Base-by-base conservation (phyloP, 1,140 invertebrate species). In the Rhizoglyphus robini region DNA sequence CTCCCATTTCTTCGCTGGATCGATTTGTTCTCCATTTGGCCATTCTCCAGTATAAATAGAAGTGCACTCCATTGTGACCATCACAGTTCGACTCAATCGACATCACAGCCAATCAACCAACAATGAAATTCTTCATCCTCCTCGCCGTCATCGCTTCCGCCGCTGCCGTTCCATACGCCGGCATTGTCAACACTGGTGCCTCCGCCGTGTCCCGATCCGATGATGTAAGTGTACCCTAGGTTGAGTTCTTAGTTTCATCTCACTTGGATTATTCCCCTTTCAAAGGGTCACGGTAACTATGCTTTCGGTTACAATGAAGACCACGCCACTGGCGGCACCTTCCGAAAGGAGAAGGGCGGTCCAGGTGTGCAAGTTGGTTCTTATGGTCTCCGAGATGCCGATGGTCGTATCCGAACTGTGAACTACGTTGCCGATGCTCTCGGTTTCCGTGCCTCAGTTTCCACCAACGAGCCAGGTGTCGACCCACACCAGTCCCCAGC, bases 341-440 rank as follows among this genome's bases (percentile, higher is more conserved):
- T 69, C 66, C 47, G 73, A 32, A 41, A 67, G 4, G 72, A 72
- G 63, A 69, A 68, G 31, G 63, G 58, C 30, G 47, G 47, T 60
- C 46, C 31, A 5, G 69, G 70, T 20, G 67, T 65, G n/a, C 62
- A 66, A 8, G 58, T 66, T 63, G 71, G 71, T 15, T 72, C 71
- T 8, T 72, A 72, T 60, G 69, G 68, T 46, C 66, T 72, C 0
- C 34, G 38, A 18, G 71, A 68, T 65, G 63, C 65, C 61, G 71
- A 72, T 57, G 71, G 71, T 25, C 47, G 69, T 20, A 46, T 63
- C 32, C 57, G 71, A 48, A 61, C 69, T 51, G 72, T 73, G 27
- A 71, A 72, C 70, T 73, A 74, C 63, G 68, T 73, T 23, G 72
- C 72, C 30, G 72, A 73, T 67, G 69, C 63, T n/a, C 65, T 49